Percentiles rank a stretch among this genome's conserved stretches.
Evolutionary conservation across 2,113 vertebrate species (phyloP).

Genomic region (Paramisgurnus dabryanus): DNA sequence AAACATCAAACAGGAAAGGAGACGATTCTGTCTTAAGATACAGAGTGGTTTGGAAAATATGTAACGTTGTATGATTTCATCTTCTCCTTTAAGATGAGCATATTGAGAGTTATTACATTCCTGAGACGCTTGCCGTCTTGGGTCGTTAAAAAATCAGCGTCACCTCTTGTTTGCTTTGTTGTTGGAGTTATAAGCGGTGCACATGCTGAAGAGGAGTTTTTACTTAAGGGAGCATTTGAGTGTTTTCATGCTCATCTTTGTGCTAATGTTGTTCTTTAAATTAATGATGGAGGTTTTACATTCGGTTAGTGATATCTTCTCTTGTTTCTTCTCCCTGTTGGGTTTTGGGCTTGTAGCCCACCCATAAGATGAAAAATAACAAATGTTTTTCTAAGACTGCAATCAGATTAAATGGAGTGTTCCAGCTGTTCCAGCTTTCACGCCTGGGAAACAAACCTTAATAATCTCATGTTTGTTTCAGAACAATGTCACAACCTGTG

Average conservation of each 20-base stretch:
- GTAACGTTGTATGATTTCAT: constrained; percentile 43
- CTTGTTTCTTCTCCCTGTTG: no score
- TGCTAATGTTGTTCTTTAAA: constrained; percentile 23
- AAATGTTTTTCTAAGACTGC: no score
- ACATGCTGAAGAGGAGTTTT: constrained; percentile 29
- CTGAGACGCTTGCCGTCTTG: constrained; percentile 29
- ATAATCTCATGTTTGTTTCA: no score
- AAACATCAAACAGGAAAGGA: constrained; percentile 58
- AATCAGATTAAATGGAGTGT: no score
- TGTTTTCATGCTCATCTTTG: constrained; percentile 7
- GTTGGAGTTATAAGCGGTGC: constrained; percentile 16
- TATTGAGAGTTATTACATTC: constrained; percentile 21
- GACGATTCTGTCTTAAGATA: constrained; percentile 51
- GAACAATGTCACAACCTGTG: no score
- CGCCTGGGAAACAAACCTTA: no score
- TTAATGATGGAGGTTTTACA: neutral
- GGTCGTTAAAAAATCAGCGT: constrained; percentile 27
- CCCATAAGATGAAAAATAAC: no score
- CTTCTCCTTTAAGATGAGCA: constrained; percentile 17
- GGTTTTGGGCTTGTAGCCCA: no score
- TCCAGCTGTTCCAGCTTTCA: no score
- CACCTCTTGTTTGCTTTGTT: constrained; percentile 44
- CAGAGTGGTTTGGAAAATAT: constrained; percentile 35
- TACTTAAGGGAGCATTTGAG: constrained; percentile 26
- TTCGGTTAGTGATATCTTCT: no score